phyloP scores from a whole-genome alignment of 2,113 vertebrate genomes.

The Lamprotornis superbus region DNA sequence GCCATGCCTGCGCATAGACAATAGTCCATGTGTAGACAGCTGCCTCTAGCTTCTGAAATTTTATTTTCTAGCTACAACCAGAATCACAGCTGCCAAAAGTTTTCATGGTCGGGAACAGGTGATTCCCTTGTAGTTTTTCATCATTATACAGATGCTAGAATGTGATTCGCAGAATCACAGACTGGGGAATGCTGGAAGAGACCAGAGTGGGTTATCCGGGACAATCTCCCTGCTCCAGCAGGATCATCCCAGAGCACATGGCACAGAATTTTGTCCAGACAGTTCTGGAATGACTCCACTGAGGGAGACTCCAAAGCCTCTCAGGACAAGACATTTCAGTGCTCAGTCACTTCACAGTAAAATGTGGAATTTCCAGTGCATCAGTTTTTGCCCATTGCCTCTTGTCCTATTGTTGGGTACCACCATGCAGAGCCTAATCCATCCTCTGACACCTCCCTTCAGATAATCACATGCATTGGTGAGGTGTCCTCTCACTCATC shows the following conservation, averaged over 20 bases:
- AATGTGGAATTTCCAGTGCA: neutral
- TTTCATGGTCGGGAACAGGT: neutral
- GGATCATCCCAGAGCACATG: neutral
- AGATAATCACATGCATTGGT: neutral
- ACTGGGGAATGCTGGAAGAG: neutral
- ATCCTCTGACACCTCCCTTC: neutral
- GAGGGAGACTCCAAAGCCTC: neutral
- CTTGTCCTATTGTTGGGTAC: neutral
- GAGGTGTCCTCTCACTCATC: neutral
- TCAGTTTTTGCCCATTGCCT: neutral
- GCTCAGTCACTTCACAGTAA: too few species aligned
- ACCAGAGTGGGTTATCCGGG: neutral
- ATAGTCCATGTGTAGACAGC: neutral
- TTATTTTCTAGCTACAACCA: neutral
- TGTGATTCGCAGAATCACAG: neutral
- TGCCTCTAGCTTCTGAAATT: neutral
- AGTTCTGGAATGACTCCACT: neutral
- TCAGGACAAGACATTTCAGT: neutral
- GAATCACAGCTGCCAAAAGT: neutral
- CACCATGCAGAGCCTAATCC: neutral
- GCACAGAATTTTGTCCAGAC: neutral
- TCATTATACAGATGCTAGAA: neutral
- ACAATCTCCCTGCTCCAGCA: neutral
- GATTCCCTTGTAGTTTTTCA: neutral
- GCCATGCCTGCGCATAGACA: neutral